Percentiles rank a stretch among this genome's conserved stretches.
Conservation (phyloP, 1,140 invertebrate genomes). For the Macrosteles quadrilineatus region DNA sequence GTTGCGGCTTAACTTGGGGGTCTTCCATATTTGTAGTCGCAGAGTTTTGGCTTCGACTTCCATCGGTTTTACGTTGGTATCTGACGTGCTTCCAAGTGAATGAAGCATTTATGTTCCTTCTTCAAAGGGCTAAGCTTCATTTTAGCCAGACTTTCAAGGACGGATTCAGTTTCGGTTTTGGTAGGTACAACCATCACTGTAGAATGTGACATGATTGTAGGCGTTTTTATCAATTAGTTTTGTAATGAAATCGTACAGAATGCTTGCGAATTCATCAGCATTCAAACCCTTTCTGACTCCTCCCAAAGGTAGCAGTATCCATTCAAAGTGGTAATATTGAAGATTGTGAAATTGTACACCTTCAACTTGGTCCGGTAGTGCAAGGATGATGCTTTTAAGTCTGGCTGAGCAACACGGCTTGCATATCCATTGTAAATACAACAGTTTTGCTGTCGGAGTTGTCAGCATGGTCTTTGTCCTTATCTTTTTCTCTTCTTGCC, state of each 20-base stretch:
- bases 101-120: too few relatives aligned
- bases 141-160: too few relatives aligned
- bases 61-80: too few relatives aligned
- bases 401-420: slow-evolving; percentile 13
- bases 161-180: too few relatives aligned
- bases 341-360: slow-evolving; percentile 5
- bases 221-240: too few relatives aligned
- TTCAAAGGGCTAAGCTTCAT: too few relatives aligned
- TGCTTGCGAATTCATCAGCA: slow-evolving; percentile 33
- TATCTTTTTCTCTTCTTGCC: slow-evolving; percentile 26
- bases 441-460: not conserved
- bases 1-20: too few relatives aligned
- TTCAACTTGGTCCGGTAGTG: slow-evolving; percentile 3
- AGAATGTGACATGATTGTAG: too few relatives aligned
- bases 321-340: slow-evolving; percentile 3
- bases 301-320: slow-evolving; percentile 21
- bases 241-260: slow-evolving; percentile 29
- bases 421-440: slow-evolving; percentile 25
- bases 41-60: too few relatives aligned
- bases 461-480: slow-evolving; percentile 3
- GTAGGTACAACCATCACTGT: too few relatives aligned
- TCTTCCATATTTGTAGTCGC: too few relatives aligned
- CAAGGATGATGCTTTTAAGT: not conserved
- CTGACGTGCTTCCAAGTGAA: too few relatives aligned
- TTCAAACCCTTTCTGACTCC: slow-evolving; percentile 4